Percentiles rank a stretch among this genome's conserved stretches.
These are phyloP conservation scores for Campoletis sonorensis DNA, from an alignment of 1,140 invertebrate genomes.

Conservation along the genomic window DNA sequence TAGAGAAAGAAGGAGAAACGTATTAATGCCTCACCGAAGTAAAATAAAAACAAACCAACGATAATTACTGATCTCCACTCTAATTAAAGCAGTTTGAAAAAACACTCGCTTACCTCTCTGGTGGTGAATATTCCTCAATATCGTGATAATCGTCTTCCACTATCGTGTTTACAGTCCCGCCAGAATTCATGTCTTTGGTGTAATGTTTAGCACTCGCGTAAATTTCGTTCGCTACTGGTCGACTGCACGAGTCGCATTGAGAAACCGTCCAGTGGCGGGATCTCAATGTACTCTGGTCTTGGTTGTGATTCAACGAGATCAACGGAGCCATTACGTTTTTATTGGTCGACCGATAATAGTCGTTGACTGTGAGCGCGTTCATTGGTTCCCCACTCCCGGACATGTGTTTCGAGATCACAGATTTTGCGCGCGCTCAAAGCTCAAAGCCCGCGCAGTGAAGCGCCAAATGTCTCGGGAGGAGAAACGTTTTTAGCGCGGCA, in stretches of 20 bases:
- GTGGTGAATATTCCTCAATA: constrained; percentile 54
- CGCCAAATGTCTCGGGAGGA: constrained; percentile 13
- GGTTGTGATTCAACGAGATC: constrained; percentile 6
- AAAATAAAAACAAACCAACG: too few species aligned
- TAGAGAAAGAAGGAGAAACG: background rate
- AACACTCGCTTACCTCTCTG: constrained; percentile 55
- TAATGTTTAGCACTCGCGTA: constrained; percentile 32
- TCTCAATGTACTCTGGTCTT: constrained; percentile 16
- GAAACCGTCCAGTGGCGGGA: constrained; percentile 51
- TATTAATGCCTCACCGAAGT: too few species aligned
- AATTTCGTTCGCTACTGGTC: constrained; percentile 50
- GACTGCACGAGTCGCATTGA: background rate
- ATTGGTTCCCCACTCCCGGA: constrained; percentile 16
- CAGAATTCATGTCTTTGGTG: constrained; percentile 63
- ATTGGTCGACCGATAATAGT: constrained; percentile 41
- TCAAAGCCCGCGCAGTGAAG: constrained; percentile 26
- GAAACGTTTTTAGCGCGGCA: constrained; percentile 27
- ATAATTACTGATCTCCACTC: background rate
- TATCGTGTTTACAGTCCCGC: constrained; percentile 48
- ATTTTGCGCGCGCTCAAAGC: constrained; percentile 31
- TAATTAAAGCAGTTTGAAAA: background rate
- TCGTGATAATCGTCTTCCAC: constrained; percentile 42
- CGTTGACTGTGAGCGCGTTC: background rate
- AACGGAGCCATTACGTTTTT: background rate
- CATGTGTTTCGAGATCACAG: constrained; percentile 24